phyloP scores from a whole-genome alignment of 1,140 invertebrate genomes.

The Tribolium castaneum region DNA sequence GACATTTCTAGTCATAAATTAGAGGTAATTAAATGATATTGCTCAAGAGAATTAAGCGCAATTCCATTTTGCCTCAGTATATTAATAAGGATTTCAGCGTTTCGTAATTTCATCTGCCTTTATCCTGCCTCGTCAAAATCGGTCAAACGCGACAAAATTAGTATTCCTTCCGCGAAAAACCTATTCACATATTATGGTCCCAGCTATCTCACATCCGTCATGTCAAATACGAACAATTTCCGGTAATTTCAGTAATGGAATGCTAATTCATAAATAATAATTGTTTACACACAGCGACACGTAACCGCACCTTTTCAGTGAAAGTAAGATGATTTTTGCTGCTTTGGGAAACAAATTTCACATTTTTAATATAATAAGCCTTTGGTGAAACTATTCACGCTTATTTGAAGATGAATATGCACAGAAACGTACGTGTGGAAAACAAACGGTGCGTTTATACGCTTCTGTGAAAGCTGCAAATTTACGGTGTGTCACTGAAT shows the following conservation, averaged over 20 bases:
- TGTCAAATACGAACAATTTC: constrained; percentile 7
- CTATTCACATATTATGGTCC: neutral
- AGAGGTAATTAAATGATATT: neutral
- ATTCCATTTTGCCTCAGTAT: neutral
- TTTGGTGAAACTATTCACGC: constrained; percentile 25
- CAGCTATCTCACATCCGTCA: constrained; percentile 1
- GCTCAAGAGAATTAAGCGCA: neutral
- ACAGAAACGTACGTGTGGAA: neutral
- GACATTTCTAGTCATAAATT: neutral
- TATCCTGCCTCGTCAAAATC: neutral
- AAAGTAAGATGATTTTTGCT: neutral
- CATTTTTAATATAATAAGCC: constrained; percentile 8
- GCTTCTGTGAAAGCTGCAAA: neutral
- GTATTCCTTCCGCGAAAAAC: neutral
- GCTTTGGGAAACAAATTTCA: constrained; percentile 8
- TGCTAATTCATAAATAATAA: constrained; percentile 32
- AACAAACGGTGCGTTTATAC: neutral
- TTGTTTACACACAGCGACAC: constrained; percentile 5
- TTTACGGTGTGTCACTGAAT: too few species aligned
- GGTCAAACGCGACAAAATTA: neutral
- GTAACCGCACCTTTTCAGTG: neutral
- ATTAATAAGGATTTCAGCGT: neutral
- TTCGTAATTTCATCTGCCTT: neutral
- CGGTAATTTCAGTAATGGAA: constrained; percentile 20
- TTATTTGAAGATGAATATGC: constrained; percentile 6